Evolutionary conservation across 2,888 invertebrate species (phyloP).

Genomic region (Baccha elongata): DNA sequence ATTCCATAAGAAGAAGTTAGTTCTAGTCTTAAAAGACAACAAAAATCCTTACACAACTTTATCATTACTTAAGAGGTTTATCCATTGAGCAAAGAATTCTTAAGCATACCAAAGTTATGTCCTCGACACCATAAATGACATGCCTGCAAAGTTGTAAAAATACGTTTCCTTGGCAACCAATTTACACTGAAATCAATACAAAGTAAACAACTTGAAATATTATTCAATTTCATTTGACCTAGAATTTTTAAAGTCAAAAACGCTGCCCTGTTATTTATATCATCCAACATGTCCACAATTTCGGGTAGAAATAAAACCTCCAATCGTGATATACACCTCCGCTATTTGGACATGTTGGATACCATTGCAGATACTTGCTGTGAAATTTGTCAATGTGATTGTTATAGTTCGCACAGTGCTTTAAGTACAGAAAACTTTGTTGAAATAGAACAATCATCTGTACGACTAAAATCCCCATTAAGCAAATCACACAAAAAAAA

Average conservation of each 20-base stretch:
- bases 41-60: too few species aligned
- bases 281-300: slow-evolving; percentile 25
- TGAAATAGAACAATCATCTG: slow-evolving; percentile 40
- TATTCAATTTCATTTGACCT: slow-evolving; percentile 63
- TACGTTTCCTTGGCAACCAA: slow-evolving; percentile 42
- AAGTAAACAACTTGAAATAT: slow-evolving; percentile 62
- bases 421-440: slow-evolving; percentile 29
- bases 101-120: not conserved
- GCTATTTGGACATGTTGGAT: slow-evolving; percentile 77
- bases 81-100: not conserved
- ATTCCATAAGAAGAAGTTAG: too few species aligned
- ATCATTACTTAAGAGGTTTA: too few species aligned
- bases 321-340: slow-evolving; percentile 76
- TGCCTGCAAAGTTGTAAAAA: slow-evolving; percentile 1
- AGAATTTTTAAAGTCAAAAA: slow-evolving; percentile 18
- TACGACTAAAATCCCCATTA: slow-evolving; percentile 42
- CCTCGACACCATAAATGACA: not conserved
- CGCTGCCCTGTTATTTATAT: not conserved
- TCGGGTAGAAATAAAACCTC: slow-evolving; percentile 30
- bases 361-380: slow-evolving; percentile 79
- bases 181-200: slow-evolving; percentile 49
- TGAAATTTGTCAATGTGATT: slow-evolving; percentile 81
- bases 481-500: slow-evolving; percentile 48
- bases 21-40: too few species aligned
- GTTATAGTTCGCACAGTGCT: slow-evolving; percentile 79